Evolutionary conservation across 2,888 invertebrate genomes (phyloP).

Genomic region (Leptopilina syphax): DNA sequence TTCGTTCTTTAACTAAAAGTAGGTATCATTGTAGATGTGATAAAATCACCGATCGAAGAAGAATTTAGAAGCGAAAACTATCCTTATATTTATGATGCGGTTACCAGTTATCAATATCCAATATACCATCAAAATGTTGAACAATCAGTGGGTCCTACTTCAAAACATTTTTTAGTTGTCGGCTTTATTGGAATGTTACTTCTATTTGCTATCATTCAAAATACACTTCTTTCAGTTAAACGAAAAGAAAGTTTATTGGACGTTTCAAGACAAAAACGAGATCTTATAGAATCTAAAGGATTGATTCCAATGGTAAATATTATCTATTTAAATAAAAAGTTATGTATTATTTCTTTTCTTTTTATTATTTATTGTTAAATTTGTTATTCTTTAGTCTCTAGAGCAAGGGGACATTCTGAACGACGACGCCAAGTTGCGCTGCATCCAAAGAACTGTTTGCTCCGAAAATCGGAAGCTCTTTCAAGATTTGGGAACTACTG

Average conservation of each 20-base stretch:
- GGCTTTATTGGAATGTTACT: slow-evolving; percentile 73
- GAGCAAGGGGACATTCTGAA: slow-evolving; percentile 68
- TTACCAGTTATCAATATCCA: slow-evolving; percentile 49
- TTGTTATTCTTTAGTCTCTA: slow-evolving; percentile 60
- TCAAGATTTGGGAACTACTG: slow-evolving; percentile 66
- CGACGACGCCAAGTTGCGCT: slow-evolving; percentile 69
- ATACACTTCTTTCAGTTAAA: slow-evolving; percentile 68
- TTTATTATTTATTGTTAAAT: background rate
- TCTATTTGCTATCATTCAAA: slow-evolving; percentile 73
- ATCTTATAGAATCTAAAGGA: slow-evolving; percentile 59
- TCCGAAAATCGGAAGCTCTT: slow-evolving; percentile 68
- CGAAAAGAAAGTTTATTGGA: slow-evolving; percentile 69
- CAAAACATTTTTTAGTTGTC: slow-evolving; percentile 72
- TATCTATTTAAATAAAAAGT: background rate
- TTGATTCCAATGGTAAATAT: slow-evolving; percentile 61
- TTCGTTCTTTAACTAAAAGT: too few relatives aligned
- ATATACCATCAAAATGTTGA: slow-evolving; percentile 57
- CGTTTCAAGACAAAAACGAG: slow-evolving; percentile 67
- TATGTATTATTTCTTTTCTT: too few relatives aligned
- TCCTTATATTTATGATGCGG: slow-evolving; percentile 59
- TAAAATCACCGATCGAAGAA: slow-evolving; percentile 45
- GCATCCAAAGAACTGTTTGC: slow-evolving; percentile 72
- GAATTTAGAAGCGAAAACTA: slow-evolving; percentile 62
- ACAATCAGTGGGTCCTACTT: slow-evolving; percentile 62
- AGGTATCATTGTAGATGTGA: slow-evolving; percentile 28